Base-by-base conservation (phyloP, 2,113 vertebrate genomes). In the Neoarius graeffei region DNA sequence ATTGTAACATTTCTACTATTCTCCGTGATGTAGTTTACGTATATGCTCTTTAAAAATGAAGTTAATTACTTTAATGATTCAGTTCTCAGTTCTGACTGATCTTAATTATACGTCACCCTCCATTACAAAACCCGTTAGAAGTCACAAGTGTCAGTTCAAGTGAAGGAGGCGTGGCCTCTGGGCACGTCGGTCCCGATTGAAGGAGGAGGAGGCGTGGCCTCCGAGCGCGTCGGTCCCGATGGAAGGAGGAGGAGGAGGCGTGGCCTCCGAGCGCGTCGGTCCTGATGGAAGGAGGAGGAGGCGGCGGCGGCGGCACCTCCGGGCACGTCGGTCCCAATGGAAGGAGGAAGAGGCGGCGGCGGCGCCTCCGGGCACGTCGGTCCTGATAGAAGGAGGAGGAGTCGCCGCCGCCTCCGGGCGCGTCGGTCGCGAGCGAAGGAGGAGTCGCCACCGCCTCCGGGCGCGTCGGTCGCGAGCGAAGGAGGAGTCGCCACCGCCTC, bases 381-480 rank as follows among this genome's bases (percentile, higher is more conserved):
- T 62, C 23, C 19, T 7, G 19, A 2, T 60, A 1, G 56, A 57
- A 57, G 10, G 13, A 62, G 30, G 30, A 35, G 30, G 30, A 35
- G 30, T 1, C 1, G 25, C 7, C 8, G 64, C 23, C 19, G 60
- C 60, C 60, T 62, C 20, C 23, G 60, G 19, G 64, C n/a, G 0
- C n/a, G 9, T 0, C 64, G 10, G 1, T 66, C 11, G 1, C 1
- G 30, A 35, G 1, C 30, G 30, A 1, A 35, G 30, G 30, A 35
- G 30, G 25, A n/a, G 35, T 35, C 35, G 9, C 1, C 9, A n/a
- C 15, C 6, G 60, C 60, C 60, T 64, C 20, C 25, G 60, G 5
- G 64, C 13, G 1, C 13, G 3, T 1, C 64, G 1, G 0, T 67
- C 11, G 3, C 4, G 42, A 42, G 3, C 42, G 42, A 0, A 0